phyloP scores from a whole-genome alignment of 2,888 invertebrate genomes.

The Dynastes maya region DNA sequence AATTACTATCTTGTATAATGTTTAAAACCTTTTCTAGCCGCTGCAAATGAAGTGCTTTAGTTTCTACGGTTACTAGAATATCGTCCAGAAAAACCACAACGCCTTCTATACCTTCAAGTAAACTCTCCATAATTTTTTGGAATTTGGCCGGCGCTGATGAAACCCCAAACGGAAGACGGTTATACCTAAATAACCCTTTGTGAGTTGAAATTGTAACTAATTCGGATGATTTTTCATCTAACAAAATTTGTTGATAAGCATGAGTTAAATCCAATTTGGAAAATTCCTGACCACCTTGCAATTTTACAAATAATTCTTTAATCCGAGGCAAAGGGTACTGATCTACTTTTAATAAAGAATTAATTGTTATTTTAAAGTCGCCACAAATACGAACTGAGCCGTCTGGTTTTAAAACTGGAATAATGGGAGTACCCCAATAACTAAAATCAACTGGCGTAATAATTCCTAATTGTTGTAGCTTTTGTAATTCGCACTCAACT shows the following conservation, averaged over 20 bases:
- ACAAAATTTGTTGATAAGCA: constrained; percentile 54
- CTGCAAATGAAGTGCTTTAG: not conserved
- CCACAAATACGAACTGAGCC: not conserved
- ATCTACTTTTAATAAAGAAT: constrained; percentile 54
- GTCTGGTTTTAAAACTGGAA: not conserved
- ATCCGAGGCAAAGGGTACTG: constrained; percentile 58
- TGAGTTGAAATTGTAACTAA: constrained; percentile 55
- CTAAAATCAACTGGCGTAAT: constrained; percentile 38
- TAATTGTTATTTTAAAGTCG: constrained; percentile 52
- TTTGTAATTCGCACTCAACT: constrained; percentile 43
- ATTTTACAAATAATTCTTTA: constrained; percentile 58
- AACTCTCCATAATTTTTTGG: constrained; percentile 62
- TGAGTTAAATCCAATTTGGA: constrained; percentile 54
- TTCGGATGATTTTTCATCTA: constrained; percentile 52
- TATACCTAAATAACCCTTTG: constrained; percentile 58
- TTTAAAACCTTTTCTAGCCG: not conserved
- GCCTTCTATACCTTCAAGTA: constrained; percentile 1
- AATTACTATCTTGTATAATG: not conserved
- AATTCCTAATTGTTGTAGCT: constrained; percentile 34
- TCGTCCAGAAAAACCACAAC: not conserved
- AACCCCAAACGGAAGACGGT: constrained; percentile 60
- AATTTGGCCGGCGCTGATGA: constrained; percentile 63
- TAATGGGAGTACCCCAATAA: constrained; percentile 42
- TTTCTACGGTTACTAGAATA: constrained; percentile 1
- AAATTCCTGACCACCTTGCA: constrained; percentile 55